Conservation (phyloP, 1,140 invertebrate species). For the Drosophila persimilis region DNA sequence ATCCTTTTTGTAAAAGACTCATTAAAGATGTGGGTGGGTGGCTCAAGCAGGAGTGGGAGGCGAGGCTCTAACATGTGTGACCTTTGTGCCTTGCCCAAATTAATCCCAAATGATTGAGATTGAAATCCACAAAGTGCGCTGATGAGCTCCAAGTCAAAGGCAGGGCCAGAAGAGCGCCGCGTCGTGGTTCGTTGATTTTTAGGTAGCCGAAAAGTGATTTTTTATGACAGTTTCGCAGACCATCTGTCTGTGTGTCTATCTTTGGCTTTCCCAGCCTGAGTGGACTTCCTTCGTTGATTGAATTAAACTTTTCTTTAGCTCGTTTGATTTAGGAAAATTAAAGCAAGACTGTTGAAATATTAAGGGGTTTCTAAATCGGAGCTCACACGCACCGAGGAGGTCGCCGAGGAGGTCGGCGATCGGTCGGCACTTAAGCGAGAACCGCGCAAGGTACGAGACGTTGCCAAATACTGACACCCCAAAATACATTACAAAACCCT, state of each 20-base stretch:
- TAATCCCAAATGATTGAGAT: conserved; percentile 81
- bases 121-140: conserved; percentile 64
- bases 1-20: conserved; percentile 63
- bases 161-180: conserved; percentile 22
- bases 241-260: not conserved
- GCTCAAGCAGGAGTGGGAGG: not conserved
- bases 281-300: not conserved
- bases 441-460: too few species aligned
- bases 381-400: too few species aligned
- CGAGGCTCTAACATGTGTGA: conserved; percentile 43
- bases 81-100: conserved; percentile 68
- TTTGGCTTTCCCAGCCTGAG: not conserved
- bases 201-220: conserved; percentile 38
- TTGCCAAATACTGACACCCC: too few species aligned
- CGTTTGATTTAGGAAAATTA: too few species aligned
- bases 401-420: too few species aligned
- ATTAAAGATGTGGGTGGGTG: conserved; percentile 43
- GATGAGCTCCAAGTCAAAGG: conserved; percentile 51
- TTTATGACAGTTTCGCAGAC: conserved; percentile 23
- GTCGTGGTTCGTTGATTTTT: conserved; percentile 59
- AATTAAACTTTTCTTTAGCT: too few species aligned
- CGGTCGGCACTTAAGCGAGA: too few species aligned
- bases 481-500: too few species aligned
- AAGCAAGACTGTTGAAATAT: too few species aligned
- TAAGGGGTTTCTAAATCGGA: too few species aligned